phyloP scores from a whole-genome alignment of 2,113 vertebrate species.

The Pachypanchax playfairii region DNA sequence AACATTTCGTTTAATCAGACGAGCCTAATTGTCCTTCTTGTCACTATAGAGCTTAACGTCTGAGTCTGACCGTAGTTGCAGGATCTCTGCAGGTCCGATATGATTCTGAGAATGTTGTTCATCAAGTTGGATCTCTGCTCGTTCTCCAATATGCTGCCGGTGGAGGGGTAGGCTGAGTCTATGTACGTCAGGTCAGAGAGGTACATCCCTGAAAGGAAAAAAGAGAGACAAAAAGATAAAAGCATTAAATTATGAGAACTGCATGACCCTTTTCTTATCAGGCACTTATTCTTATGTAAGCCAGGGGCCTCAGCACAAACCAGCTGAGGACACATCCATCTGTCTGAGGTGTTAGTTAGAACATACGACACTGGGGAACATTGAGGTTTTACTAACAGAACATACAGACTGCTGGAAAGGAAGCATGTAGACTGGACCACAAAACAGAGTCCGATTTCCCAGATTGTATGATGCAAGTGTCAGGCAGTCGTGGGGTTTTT shows the following conservation, averaged over 20 bases:
- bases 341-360: conserved; percentile 17
- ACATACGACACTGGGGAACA: conserved; percentile 5
- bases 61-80: conserved; percentile 90
- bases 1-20: not conserved
- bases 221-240: conserved; percentile 1
- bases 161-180: conserved; percentile 97
- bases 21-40: no score
- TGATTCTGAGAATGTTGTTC: conserved; percentile 98
- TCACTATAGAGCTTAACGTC: not conserved
- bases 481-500: conserved; percentile 29
- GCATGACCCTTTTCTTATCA: not conserved
- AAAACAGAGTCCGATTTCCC: conserved; percentile 18
- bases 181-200: conserved; percentile 97
- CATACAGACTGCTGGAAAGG: conserved; percentile 33
- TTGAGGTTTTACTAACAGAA: conserved; percentile 6
- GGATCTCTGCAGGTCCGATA: conserved; percentile 96
- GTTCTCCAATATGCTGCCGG: conserved; percentile 97
- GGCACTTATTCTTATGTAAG: not conserved
- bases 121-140: conserved; percentile 97
- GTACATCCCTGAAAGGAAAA: conserved; percentile 90
- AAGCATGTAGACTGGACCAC: conserved; percentile 32
- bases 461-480: conserved; percentile 13
- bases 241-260: not conserved
- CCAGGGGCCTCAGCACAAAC: not conserved
- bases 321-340: conserved; percentile 37